Base-by-base conservation (phyloP, 2,113 vertebrate species). In the Crypturellus undulatus region DNA sequence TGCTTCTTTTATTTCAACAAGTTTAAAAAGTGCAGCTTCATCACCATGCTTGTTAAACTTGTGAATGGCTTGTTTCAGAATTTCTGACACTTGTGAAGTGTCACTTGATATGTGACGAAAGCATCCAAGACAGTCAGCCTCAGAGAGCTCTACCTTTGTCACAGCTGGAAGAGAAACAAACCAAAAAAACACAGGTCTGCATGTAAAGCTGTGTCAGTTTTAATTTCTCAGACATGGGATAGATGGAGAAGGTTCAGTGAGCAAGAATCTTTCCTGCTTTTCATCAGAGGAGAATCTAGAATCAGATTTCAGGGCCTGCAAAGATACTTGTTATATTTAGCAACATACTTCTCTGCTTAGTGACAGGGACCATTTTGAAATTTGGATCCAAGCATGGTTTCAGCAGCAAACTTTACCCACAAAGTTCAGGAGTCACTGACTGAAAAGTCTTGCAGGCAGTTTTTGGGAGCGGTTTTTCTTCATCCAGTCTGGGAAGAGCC, bases 111-210 rank as follows among this genome's bases (percentile, higher is more conserved):
- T 97, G 2, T 64, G 83, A 19, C 93, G 36, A 7, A 95, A 95
- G 72, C 99, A 99, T 32, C 99, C 99, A 64, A 98, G 11, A 88
- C 99, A 99, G 0, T 10, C 0, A 6, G 42, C 97, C 8, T n/a
- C 25, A 13, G 62, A 47, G 18, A 86, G 9, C 18, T 5, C 2
- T 20, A 98, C 12, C 16, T 64, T 75, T 7, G 95, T 70, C 1
- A 43, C 47, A 5, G 69, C 98, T 98, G 93, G 42, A 94, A 84
- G 92, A 89, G 34, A 96, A 90, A 56, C 19, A 93, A 91, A 80
- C 2, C 0, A 70, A 70, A 34, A 3, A 96, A 38, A 12, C 20
- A 12, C 2, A 38, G n/a, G 15, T 4, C 7, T 87, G 75, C 5
- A 15, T 19, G 20, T 40, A 49, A 83, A 91, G 51, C 10, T 78